phyloP scores from a whole-genome alignment of 2,797 vertebrate genomes.

The Dipus sagitta region DNA sequence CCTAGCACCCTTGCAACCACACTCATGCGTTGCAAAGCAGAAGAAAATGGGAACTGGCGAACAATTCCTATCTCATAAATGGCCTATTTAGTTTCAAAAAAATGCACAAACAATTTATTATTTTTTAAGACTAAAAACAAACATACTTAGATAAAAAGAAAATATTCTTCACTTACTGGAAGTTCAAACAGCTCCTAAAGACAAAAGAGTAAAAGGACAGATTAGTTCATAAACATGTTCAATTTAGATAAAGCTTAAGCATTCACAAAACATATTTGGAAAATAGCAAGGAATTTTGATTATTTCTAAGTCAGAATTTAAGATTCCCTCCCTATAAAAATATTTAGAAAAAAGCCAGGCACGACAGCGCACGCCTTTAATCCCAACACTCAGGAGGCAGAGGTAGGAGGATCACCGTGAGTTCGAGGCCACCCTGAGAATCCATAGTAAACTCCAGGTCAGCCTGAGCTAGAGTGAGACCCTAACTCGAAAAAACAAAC shows the following conservation, averaged over 20 bases:
- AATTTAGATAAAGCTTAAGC: not conserved
- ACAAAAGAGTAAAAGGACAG: constrained; percentile 54
- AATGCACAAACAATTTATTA: constrained; percentile 57
- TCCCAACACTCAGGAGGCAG: too few species aligned
- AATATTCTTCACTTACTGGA: constrained; percentile 90
- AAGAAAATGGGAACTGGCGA: constrained; percentile 98
- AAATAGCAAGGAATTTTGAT: not conserved
- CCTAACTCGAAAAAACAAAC: too few species aligned
- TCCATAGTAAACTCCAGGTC: too few species aligned
- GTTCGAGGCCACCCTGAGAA: too few species aligned
- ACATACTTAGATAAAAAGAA: constrained; percentile 52
- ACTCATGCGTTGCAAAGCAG: constrained; percentile 96
- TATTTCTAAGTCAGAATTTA: constrained; percentile 57
- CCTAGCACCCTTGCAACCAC: constrained; percentile 95
- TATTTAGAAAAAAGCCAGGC: too few species aligned
- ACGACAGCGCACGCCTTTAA: too few species aligned
- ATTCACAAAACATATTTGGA: constrained; percentile 58
- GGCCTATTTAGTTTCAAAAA: constrained; percentile 86
- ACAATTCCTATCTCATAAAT: constrained; percentile 97
- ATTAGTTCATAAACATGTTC: constrained; percentile 31
- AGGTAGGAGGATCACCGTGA: too few species aligned
- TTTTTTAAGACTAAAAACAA: constrained; percentile 63
- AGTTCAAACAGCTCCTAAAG: constrained; percentile 96
- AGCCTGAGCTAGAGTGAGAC: too few species aligned
- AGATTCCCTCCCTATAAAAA: not conserved